phyloP scores from a whole-genome alignment of 2,797 vertebrate genomes.

The Echeneis naucrates region DNA sequence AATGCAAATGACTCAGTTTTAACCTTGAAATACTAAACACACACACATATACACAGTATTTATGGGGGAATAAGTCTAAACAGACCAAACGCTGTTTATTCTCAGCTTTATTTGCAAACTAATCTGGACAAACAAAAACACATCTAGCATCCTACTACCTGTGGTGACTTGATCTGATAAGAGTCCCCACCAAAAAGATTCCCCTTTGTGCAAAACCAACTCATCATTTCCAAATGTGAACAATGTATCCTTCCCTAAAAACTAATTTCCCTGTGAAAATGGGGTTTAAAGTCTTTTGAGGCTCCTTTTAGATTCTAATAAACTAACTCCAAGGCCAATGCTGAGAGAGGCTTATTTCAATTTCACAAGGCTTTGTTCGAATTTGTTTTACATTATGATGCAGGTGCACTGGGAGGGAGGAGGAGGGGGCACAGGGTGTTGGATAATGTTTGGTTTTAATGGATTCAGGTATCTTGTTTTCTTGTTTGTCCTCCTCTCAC shows the following conservation, averaged over 20 bases:
- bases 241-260: constrained; percentile 76
- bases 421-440: background rate
- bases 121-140: constrained; percentile 68
- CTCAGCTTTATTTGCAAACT: constrained; percentile 59
- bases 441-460: constrained; percentile 60
- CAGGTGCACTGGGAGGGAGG: constrained; percentile 34
- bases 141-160: constrained; percentile 52
- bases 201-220: constrained; percentile 68
- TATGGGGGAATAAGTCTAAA: constrained; percentile 46
- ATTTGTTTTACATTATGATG: constrained; percentile 82
- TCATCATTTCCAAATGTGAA: constrained; percentile 75
- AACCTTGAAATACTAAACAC: constrained; percentile 13
- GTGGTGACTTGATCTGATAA: constrained; percentile 71
- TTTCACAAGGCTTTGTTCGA: constrained; percentile 78
- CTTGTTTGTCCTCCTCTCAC: constrained; percentile 46
- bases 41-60: background rate
- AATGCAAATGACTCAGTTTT: constrained; percentile 20
- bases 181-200: constrained; percentile 55
- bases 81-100: constrained; percentile 57
- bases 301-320: constrained; percentile 82
- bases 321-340: constrained; percentile 75
- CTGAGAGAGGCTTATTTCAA: constrained; percentile 74
- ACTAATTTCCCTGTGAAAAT: constrained; percentile 81
- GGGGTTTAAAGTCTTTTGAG: constrained; percentile 78
- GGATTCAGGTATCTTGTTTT: constrained; percentile 64